Evolutionary conservation across 2,113 vertebrate species (phyloP).

Genomic region (Micromys minutus): DNA sequence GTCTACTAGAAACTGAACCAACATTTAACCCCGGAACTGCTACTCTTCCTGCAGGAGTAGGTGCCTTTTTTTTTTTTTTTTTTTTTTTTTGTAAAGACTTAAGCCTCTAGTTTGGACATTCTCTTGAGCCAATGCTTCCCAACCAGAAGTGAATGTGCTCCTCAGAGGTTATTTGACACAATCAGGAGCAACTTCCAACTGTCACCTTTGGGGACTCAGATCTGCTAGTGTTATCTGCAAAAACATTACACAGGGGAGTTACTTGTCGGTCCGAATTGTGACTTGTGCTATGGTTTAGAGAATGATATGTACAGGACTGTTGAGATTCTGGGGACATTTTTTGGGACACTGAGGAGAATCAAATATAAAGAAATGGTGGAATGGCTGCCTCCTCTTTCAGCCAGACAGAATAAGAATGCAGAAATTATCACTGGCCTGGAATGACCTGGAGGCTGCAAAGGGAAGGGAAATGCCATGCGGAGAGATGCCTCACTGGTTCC

Average conservation of each 20-base stretch:
- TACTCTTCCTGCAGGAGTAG: no score
- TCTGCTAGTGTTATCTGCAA: not conserved
- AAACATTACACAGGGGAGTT: not conserved
- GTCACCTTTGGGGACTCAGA: not conserved
- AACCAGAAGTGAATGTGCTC: not conserved
- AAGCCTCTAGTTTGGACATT: slow-evolving; percentile 13
- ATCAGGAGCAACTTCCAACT: not conserved
- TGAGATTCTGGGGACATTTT: slow-evolving; percentile 13
- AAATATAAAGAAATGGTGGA: not conserved
- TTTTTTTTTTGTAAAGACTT: no score
- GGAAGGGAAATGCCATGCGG: slow-evolving; percentile 40
- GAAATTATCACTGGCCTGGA: not conserved
- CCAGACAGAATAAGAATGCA: slow-evolving; percentile 38
- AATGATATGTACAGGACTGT: not conserved
- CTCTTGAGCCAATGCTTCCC: not conserved
- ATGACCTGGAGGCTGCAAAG: not conserved
- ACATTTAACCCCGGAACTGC: no score
- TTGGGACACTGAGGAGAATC: slow-evolving; percentile 48
- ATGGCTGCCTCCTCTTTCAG: slow-evolving; percentile 28
- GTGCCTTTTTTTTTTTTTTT: no score
- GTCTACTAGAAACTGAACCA: no score
- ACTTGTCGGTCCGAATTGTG: slow-evolving; percentile 23
- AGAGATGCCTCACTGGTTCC: slow-evolving; percentile 54
- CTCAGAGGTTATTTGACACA: not conserved
- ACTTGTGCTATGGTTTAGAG: slow-evolving; percentile 29